Base-by-base conservation (phyloP, 2,888 invertebrate genomes). In the Eledona agricola region DNA sequence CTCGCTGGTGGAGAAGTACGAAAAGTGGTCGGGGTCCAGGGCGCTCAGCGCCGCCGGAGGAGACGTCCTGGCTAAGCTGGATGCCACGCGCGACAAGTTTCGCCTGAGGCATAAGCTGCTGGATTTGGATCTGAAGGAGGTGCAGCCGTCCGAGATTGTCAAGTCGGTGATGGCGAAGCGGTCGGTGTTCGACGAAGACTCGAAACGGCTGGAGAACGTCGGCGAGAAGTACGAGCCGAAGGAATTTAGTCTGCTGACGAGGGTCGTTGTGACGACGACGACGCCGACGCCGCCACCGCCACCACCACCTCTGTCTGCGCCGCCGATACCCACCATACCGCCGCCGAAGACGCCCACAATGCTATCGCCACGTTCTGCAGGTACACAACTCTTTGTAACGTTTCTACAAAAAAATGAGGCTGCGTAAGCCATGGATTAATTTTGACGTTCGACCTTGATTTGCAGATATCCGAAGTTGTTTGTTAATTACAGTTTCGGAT, bases 111-210 rank as follows among this genome's bases (percentile, higher is more conserved):
- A 89, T 67, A 87, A 89, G 65, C 81, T 92, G 43, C 81, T 92
- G 25, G 90, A 92, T 65, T 79, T 91, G 52, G 89, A 91, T 71
- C 83, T 65, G 29, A 66, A 62, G 38, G 66, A 69, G 37, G 68
- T 90, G 51, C 92, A 95, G 72, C 96, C 95, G 0, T 96, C 96
- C 12, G 95, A 95, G 66, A 95, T 96, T 67, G 91, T 95, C 22
- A 91, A 93, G 69, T 92, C 93, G 12, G 84, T 97, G 65, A 81
- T 96, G 67, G 93, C 95, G 2, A 93, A 93, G 75, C 87, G 90
- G 58, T 95, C 94, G 38, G 93, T 97, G 42, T 96, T 97, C 76
- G 97, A 97, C 73, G 96, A 96, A 75, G 97, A 97, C 74, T 86
- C 90, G 23, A 94, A 96, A 76, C 82, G 97, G 19, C 80, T 97